Evolutionary conservation across 2,797 vertebrate species (phyloP).

Genomic region (Helarctos malayanus): DNA sequence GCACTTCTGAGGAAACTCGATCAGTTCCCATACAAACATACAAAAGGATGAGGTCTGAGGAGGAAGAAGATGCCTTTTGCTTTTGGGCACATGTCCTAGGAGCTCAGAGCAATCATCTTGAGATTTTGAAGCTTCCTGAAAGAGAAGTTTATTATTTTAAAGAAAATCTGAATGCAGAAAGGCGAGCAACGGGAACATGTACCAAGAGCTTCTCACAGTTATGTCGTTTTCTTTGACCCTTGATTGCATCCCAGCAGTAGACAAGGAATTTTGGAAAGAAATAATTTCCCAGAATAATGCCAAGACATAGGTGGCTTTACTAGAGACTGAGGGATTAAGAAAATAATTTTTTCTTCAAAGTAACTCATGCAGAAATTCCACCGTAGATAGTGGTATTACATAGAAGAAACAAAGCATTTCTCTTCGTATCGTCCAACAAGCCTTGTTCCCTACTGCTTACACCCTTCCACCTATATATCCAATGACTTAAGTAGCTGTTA

Average conservation of each 20-base stretch:
- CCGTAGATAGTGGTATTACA: neutral
- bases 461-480: neutral
- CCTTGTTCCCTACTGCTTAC: neutral
- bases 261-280: neutral
- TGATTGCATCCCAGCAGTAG: slow-evolving; percentile 12
- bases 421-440: slow-evolving; percentile 49
- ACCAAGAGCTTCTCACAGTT: slow-evolving; percentile 31
- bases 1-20: neutral
- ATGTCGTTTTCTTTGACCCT: slow-evolving; percentile 43
- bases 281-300: neutral
- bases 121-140: slow-evolving; percentile 26
- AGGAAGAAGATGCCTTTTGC: slow-evolving; percentile 44
- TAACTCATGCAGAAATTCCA: slow-evolving; percentile 26
- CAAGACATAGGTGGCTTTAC: neutral
- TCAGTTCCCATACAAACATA: neutral
- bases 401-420: neutral
- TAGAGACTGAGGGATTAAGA: neutral
- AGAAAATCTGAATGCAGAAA: neutral
- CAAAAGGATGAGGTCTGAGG: neutral
- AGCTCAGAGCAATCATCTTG: neutral
- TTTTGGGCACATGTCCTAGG: slow-evolving; percentile 37
- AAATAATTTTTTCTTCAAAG: slow-evolving; percentile 46
- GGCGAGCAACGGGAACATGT: neutral
- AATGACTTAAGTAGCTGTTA: neutral
- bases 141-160: slow-evolving; percentile 35